Evolutionary conservation across 2,888 invertebrate species (phyloP).

Genomic region (Phyto melanocephala): DNA sequence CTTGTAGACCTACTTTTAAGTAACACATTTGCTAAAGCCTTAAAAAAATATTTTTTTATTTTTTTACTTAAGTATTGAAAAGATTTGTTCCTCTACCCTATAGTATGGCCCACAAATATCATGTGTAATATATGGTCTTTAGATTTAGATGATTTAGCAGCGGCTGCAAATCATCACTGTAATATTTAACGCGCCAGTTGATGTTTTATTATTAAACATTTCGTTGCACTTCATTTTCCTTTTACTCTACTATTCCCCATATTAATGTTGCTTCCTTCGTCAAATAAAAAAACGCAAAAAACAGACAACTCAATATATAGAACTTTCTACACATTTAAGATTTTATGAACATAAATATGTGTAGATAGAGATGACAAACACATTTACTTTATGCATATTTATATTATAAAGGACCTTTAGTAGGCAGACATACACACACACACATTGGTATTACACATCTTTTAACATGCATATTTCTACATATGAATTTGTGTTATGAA

Average conservation of each 20-base stretch:
- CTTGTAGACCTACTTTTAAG: too few species aligned
- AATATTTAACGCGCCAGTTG: slow-evolving; percentile 60
- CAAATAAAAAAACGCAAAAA: background rate
- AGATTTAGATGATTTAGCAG: slow-evolving; percentile 74
- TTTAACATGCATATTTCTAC: background rate
- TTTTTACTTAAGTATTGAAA: background rate
- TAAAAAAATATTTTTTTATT: background rate
- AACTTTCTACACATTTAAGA: slow-evolving; percentile 13
- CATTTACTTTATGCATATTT: slow-evolving; percentile 1
- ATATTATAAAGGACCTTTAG: slow-evolving; percentile 1
- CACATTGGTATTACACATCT: background rate
- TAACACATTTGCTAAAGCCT: background rate
- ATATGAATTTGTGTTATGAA: slow-evolving; percentile 28
- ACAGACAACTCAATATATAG: slow-evolving; percentile 46
- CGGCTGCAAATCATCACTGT: slow-evolving; percentile 77
- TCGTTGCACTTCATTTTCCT: background rate
- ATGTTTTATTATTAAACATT: slow-evolving; percentile 60
- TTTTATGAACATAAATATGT: slow-evolving; percentile 55
- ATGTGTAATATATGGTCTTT: slow-evolving; percentile 72
- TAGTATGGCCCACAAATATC: background rate
- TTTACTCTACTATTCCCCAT: background rate
- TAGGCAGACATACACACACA: background rate
- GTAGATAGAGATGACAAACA: background rate
- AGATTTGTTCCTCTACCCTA: slow-evolving; percentile 5
- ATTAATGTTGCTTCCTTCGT: background rate